Evolutionary conservation across 2,113 vertebrate genomes (phyloP).

Genomic region (Halcyon senegalensis): DNA sequence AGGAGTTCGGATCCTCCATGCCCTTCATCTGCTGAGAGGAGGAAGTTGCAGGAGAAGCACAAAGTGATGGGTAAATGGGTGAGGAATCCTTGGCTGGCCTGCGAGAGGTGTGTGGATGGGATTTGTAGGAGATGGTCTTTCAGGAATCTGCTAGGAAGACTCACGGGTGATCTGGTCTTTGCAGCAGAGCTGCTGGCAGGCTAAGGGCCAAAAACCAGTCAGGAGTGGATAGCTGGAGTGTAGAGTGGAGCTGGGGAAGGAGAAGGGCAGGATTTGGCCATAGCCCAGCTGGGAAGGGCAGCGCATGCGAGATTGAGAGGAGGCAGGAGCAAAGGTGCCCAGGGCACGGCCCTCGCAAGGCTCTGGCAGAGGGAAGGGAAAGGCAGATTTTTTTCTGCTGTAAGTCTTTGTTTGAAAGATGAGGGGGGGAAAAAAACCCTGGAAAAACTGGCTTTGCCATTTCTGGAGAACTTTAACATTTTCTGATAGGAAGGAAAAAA

Average conservation of each 20-base stretch:
- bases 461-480: neutral
- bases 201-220: neutral
- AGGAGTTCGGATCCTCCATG: neutral
- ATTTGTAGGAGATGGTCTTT: fast-evolving
- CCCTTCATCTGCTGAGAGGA: neutral
- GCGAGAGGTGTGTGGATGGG: neutral
- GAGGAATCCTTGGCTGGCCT: neutral
- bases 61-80: neutral
- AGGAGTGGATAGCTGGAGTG: neutral
- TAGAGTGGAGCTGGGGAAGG: neutral
- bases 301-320: neutral
- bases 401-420: conserved; percentile 21
- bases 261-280: neutral
- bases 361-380: neutral
- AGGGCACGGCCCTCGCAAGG: neutral
- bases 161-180: neutral
- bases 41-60: neutral
- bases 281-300: neutral
- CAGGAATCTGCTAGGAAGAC: neutral
- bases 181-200: neutral
- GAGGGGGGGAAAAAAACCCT: neutral
- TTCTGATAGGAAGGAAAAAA: conserved; percentile 1
- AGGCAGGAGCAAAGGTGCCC: neutral
- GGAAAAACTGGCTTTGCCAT: conserved; percentile 24
- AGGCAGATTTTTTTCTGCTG: neutral